These are phyloP conservation scores for Porites australiensis DNA, from an alignment of 64 coral and sea anemone genomes.

Conservation along the genomic window DNA sequence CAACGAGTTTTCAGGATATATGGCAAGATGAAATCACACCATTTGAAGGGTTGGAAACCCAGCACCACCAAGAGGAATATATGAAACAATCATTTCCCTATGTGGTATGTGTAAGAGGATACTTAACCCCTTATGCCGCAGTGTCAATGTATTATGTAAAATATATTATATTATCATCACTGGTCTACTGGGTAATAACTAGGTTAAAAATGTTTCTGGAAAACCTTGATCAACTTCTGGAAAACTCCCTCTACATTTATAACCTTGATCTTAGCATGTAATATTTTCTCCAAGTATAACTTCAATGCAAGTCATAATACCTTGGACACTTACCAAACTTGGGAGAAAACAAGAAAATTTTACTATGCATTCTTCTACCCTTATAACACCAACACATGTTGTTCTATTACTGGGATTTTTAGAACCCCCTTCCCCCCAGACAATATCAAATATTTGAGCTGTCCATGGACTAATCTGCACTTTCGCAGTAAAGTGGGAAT, in stretches of 20 bases:
- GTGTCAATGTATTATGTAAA: neutral
- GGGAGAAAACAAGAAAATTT: too few species aligned
- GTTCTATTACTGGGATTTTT: too few species aligned
- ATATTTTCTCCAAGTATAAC: neutral
- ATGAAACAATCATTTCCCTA: neutral
- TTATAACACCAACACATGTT: too few species aligned
- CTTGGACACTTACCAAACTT: too few species aligned
- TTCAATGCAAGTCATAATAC: neutral
- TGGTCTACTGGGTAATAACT: neutral
- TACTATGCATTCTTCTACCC: too few species aligned
- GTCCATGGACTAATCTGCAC: too few species aligned
- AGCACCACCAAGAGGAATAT: slow-evolving; percentile 1
- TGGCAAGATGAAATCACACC: slow-evolving; percentile 2
- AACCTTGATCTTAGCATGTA: neutral
- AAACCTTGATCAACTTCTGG: neutral
- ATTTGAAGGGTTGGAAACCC: slow-evolving; percentile 6
- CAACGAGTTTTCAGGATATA: neutral
- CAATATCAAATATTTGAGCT: too few species aligned
- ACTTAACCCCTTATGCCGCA: neutral
- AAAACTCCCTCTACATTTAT: neutral
- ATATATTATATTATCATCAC: slow-evolving; percentile 5
- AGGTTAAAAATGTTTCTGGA: neutral
- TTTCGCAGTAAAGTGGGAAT: too few species aligned
- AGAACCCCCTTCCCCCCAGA: too few species aligned
- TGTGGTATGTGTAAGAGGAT: slow-evolving; percentile 1